These are phyloP conservation scores for Sturnus vulgaris DNA, from an alignment of 2,113 vertebrate genomes.

Conservation along the genomic window DNA sequence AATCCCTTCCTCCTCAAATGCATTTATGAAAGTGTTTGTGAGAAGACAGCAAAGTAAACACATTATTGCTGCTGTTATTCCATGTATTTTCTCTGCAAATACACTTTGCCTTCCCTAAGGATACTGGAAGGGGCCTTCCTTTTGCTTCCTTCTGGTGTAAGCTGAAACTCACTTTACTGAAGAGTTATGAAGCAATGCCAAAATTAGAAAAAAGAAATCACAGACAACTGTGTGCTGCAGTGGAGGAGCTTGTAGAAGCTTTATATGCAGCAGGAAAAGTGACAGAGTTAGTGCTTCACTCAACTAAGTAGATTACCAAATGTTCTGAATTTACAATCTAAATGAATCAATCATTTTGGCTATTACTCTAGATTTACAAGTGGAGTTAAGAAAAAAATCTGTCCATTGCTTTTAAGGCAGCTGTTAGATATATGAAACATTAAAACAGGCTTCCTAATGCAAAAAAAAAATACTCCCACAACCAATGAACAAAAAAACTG, in stretches of 20 bases:
- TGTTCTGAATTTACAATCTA: not conserved
- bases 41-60: conserved; percentile 5
- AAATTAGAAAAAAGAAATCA: not conserved
- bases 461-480: not conserved
- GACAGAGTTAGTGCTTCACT: not conserved
- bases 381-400: not conserved
- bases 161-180: not conserved
- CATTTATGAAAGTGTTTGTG: not conserved
- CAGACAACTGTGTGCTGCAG: not conserved
- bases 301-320: conserved; percentile 10
- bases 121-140: not conserved
- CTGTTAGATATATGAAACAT: not conserved
- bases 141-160: not conserved
- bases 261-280: not conserved
- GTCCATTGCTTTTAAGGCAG: not conserved
- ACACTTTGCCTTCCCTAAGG: not conserved
- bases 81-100: conserved; percentile 19
- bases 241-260: not conserved
- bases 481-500: not conserved
- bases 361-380: not conserved
- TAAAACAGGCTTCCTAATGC: not conserved
- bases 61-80: not conserved
- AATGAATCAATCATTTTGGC: not conserved
- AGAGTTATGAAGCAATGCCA: not conserved
- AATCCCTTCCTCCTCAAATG: not conserved